These are phyloP conservation scores for Aptenodytes patagonicus DNA, from an alignment of 2,113 vertebrate genomes.

Conservation along the genomic window DNA sequence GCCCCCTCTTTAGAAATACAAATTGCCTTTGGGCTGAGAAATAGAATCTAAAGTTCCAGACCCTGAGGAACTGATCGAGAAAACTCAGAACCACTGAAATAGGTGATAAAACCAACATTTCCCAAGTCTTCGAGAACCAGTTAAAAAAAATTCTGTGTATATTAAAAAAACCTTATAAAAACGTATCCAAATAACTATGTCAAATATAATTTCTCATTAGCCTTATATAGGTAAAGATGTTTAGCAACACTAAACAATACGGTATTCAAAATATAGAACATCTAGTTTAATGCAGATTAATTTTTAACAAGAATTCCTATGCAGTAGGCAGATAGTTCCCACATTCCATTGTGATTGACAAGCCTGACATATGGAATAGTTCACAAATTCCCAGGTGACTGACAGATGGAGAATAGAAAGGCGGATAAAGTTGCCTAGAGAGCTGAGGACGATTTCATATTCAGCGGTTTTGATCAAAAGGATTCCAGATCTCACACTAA, in stretches of 20 bases:
- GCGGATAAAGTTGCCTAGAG: slow-evolving; percentile 93
- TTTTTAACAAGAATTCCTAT: slow-evolving; percentile 86
- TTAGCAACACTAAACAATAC: slow-evolving; percentile 82
- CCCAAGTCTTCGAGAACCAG: neutral
- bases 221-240: slow-evolving; percentile 58
- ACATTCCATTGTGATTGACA: slow-evolving; percentile 98
- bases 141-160: neutral
- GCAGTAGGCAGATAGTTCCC: slow-evolving; percentile 86
- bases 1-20: neutral
- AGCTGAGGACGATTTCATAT: slow-evolving; percentile 91
- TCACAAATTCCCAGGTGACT: slow-evolving; percentile 99
- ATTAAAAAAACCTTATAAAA: neutral
- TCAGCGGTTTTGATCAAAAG: slow-evolving; percentile 94
- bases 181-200: slow-evolving; percentile 30
- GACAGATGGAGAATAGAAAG: slow-evolving; percentile 91
- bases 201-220: slow-evolving; percentile 63
- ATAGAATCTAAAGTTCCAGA: slow-evolving; percentile 9
- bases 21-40: neutral
- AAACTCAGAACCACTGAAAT: slow-evolving; percentile 14
- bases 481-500: slow-evolving; percentile 93
- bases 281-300: slow-evolving; percentile 81
- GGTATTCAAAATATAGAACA: slow-evolving; percentile 83
- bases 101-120: slow-evolving; percentile 20
- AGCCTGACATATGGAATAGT: slow-evolving; percentile 99
- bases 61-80: slow-evolving; percentile 14